Conservation (phyloP, 2,113 vertebrate species). For the Parus major region DNA sequence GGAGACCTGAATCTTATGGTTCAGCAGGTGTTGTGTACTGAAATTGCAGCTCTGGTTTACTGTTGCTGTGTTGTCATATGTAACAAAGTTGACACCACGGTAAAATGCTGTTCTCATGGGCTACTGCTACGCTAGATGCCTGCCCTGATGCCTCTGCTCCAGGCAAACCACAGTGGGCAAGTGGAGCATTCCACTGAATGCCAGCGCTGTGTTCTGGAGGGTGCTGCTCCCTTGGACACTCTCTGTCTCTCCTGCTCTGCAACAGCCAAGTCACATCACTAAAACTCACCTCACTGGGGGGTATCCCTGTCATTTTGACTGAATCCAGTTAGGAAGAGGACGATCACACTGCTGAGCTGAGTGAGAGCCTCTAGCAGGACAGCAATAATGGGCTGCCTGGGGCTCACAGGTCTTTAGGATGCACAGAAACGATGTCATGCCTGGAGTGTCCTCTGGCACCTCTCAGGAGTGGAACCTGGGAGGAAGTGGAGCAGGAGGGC, state of each 20-base stretch:
- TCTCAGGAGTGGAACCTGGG: neutral
- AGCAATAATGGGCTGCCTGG: neutral
- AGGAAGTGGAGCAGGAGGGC: rapidly evolving
- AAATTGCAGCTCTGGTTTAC: neutral
- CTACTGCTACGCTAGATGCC: neutral
- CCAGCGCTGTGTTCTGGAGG: rapidly evolving
- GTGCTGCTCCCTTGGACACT: neutral
- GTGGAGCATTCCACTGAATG: neutral
- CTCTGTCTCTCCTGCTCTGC: neutral
- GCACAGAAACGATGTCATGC: rapidly evolving
- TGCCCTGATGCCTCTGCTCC: neutral
- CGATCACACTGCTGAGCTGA: rapidly evolving
- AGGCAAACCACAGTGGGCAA: neutral
- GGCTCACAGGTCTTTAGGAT: neutral
- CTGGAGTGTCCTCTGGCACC: neutral
- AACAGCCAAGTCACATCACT: neutral
- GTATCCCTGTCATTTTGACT: neutral
- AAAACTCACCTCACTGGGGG: neutral
- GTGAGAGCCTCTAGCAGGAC: neutral
- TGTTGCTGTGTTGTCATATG: neutral
- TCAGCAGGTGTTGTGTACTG: neutral
- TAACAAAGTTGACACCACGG: neutral
- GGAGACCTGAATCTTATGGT: neutral
- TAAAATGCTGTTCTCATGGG: neutral
- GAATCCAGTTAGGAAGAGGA: neutral